Base-by-base conservation (phyloP, 2,888 invertebrate species). In the Anticlea derivata region DNA sequence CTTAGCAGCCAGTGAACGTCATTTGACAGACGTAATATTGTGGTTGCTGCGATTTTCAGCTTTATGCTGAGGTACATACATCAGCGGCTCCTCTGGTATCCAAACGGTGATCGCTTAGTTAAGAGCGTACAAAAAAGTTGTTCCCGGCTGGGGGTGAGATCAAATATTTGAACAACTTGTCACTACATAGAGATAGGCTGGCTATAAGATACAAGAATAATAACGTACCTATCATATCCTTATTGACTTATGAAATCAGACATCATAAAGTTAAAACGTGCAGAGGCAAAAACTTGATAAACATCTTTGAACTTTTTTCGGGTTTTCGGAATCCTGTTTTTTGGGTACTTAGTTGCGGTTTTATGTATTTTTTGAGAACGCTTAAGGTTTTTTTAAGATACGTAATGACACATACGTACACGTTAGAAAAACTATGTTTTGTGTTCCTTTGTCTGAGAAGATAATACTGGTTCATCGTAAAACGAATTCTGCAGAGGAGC, bases 181-280 rank as follows among this genome's bases (percentile, higher is more conserved):
- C 37, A 17, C 38, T 46, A 55, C 44, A 48, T 26, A 41, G 30
- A 50, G 20, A 43, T n/a, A 38, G 38, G n/a, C 10, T 45, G 27
- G 22, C 20, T 46, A 43, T 43, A 27, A 27, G 20, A 27, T 39
- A 49, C 50, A 48, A 54, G 46, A 51, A 45, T 54, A 52, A 53
- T 48, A 53, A 54, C 53, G 55, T 58, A 50, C 55, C 34, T 57
- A 48, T 51, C 50, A 55, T 50, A 53, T 55, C 49, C 51, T 34
- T 53, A 53, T 51, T 50, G 39, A 50, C 55, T 51, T 55, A 53
- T 53, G 23, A 13, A 23, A 10, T 56, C 44, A 37, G 44, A 13
- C 41, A 26, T 47, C 11, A 41, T 43, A 51, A 46, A 51, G n/a
- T 24, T 50, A 27, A 51, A 54, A 59, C 50, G 57, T 58, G 24